Evolutionary conservation across 2,888 invertebrate species (phyloP), one percentile per base, ranked within the genome.

Genomic region (Trachelus stipa): DNA sequence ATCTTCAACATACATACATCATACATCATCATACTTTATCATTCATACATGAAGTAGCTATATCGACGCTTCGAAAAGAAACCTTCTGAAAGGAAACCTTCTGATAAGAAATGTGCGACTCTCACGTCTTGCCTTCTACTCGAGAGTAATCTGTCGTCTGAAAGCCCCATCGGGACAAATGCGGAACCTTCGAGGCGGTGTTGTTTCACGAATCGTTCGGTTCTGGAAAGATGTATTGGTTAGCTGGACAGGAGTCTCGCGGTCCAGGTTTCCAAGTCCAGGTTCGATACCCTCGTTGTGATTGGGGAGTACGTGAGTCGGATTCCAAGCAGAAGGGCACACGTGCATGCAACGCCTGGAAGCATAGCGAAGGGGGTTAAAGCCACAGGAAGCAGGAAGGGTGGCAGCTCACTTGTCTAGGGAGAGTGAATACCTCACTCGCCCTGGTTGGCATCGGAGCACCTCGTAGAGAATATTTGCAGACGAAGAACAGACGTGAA

Each of bases 291-390:
- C 81, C 81, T 81, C 85, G 83, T 82, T 82, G 85, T 85, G 85
- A 84, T 85, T 85, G 85, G 83, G 81, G 81, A 79, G 81, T 80
- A 82, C 85, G 85, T 85, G 85, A 84, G 80, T 82, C 77, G 87
- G 77, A 79, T 85, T 80, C 80, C 77, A 82, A 83, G 78, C 76
- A 79, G 80, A 84, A 81, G 83, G 79, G 78, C 81, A 79, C 82
- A 83, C 84, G 85, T 84, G 85, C 83, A 79, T 82, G 81, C 81
- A 80, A 81, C 81, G 80, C 81, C 31, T 15, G 71, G 30, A 31
- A 71, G 71, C 31, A 15, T 71, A 71, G 71, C 31, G 71, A 33
- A 71, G 71, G 71, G 71, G 31, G 30, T 71, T 33, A 33, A 71
- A 71, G 71, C 71, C 71, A 33, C 71, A 71, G 71, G 71, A 33